A percentile compares a stretch with the other conserved stretches of the same genome.
phyloP scores from a whole-genome alignment of 2,113 vertebrate species.

The Gymnorhina tibicen region DNA sequence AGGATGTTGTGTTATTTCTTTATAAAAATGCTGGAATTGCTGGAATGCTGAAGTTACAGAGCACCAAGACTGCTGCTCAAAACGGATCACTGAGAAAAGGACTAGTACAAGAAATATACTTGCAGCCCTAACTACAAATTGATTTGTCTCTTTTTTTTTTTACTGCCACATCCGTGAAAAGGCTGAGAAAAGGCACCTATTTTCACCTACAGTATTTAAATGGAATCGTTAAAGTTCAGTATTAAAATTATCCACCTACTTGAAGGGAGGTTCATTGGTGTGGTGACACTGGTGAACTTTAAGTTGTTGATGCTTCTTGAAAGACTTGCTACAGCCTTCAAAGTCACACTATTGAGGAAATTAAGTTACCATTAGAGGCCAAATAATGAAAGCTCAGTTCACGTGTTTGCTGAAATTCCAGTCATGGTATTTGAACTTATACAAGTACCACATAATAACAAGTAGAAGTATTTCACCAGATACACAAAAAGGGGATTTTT shows the following conservation, averaged over 20 bases:
- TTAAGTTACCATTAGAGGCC: not conserved
- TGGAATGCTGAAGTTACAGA: not conserved
- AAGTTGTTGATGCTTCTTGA: constrained; percentile 87
- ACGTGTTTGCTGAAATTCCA: not conserved
- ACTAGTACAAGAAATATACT: not conserved
- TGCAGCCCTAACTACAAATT: not conserved
- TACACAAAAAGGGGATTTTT: not conserved
- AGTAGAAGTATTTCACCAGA: not conserved
- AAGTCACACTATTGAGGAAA: constrained; percentile 78
- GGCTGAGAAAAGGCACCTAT: not conserved
- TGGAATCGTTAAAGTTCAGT: not conserved
- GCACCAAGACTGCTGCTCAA: not conserved
- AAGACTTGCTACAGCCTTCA: constrained; percentile 79
- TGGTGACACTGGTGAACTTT: constrained; percentile 84
- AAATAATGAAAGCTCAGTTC: not conserved
- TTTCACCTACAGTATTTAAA: not conserved
- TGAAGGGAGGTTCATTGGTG: constrained; percentile 74
- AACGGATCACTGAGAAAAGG: not conserved
- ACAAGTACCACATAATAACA: not conserved
- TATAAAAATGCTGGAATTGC: not conserved
- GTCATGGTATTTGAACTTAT: not conserved
- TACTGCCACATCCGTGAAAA: not conserved
- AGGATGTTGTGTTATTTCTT: not conserved
- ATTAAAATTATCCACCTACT: constrained; percentile 71
- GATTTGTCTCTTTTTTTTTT: not conserved